These are phyloP conservation scores for Microtus agrestis DNA, from an alignment of 2,797 vertebrate species.

Conservation along the genomic window DNA sequence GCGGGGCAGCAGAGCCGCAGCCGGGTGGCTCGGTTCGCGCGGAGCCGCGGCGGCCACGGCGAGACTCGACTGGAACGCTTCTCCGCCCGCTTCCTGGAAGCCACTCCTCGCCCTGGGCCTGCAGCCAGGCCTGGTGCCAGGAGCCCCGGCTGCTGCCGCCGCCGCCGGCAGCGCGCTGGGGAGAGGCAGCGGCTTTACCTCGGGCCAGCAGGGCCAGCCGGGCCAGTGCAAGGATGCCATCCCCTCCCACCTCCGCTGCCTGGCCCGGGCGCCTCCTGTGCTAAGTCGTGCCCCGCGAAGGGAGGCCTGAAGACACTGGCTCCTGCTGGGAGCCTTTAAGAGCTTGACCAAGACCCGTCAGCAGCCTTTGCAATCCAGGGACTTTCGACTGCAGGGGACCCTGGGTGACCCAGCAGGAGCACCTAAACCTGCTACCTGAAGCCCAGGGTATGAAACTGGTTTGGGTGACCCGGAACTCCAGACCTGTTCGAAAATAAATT, in stretches of 20 bases:
- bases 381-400: background rate
- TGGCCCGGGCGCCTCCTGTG: background rate
- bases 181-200: slow-evolving; percentile 30
- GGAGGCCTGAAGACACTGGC: slow-evolving; percentile 85
- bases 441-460: background rate
- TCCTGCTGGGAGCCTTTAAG: slow-evolving; percentile 85
- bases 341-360: background rate
- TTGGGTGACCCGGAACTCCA: background rate
- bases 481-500: slow-evolving; percentile 78
- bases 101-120: slow-evolving; percentile 75
- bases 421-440: background rate
- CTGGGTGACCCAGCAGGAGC: background rate
- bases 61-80: slow-evolving; percentile 72
- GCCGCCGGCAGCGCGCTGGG: slow-evolving; percentile 53
- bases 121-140: slow-evolving; percentile 77
- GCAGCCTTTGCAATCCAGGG: background rate
- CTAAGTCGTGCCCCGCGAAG: slow-evolving; percentile 57
- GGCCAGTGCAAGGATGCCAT: slow-evolving; percentile 67
- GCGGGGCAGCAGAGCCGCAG: background rate
- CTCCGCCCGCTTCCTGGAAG: slow-evolving; percentile 82
- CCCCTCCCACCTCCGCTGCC: slow-evolving; percentile 85
- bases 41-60: slow-evolving; percentile 63
- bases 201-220: slow-evolving; percentile 14
- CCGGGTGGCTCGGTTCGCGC: background rate
- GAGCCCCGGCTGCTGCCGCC: slow-evolving; percentile 68